Percentiles rank a stretch among this genome's conserved stretches.
phyloP scores from a whole-genome alignment of 1,140 invertebrate genomes.

The Pseudomyrmex flavicornis region DNA sequence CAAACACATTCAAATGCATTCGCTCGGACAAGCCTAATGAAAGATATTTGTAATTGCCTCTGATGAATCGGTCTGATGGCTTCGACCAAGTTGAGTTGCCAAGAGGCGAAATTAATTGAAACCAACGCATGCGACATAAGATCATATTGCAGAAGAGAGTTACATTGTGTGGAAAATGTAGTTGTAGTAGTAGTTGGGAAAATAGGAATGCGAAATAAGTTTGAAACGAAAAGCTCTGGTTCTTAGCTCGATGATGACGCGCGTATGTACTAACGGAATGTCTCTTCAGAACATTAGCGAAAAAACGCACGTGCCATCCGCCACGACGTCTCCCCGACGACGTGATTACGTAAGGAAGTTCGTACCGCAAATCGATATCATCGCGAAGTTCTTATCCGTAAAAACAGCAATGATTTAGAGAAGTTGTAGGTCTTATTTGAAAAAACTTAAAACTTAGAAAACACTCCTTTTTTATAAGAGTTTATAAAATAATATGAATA shows the following conservation, averaged over 20 bases:
- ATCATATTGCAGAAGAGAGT: neutral
- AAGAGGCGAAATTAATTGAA: constrained; percentile 62
- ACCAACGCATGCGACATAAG: neutral
- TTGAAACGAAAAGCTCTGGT: neutral
- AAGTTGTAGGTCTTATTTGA: neutral
- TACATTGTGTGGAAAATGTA: neutral
- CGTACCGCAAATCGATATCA: constrained; percentile 39
- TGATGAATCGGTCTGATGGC: constrained; percentile 5
- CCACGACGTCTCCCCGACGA: neutral
- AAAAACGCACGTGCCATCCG: constrained; percentile 21
- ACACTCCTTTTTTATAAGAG: neutral
- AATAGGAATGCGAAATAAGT: constrained; percentile 18
- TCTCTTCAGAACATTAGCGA: constrained; percentile 15
- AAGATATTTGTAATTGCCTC: constrained; percentile 32
- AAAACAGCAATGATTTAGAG: neutral
- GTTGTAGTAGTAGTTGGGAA: neutral
- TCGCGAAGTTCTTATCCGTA: neutral
- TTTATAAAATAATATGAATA: neutral
- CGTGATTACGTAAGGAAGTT: constrained; percentile 36
- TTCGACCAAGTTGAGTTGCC: constrained; percentile 56
- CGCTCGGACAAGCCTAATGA: neutral
- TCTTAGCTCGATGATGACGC: neutral
- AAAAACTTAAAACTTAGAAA: neutral
- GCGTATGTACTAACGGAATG: neutral
- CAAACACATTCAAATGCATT: neutral